A percentile compares a stretch with the other conserved stretches of the same genome.
Conservation (phyloP, 2,797 vertebrate species). For the Periophthalmus magnuspinnatus region DNA sequence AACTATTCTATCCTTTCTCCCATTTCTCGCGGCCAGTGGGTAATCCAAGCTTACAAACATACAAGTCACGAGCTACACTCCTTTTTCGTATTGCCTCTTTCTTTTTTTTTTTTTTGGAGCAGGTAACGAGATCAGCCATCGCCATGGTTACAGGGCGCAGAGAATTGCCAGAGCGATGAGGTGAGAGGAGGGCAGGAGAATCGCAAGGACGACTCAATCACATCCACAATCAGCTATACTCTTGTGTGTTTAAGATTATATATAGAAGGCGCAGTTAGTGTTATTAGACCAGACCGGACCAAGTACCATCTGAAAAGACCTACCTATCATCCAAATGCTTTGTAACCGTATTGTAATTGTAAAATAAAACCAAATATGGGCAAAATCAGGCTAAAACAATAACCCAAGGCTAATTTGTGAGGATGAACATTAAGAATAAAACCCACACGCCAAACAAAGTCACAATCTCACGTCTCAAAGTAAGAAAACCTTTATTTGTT, state of each 20-base stretch:
- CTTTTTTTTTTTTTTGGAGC: constrained; percentile 25
- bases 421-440: neutral
- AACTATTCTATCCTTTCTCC: constrained; percentile 15
- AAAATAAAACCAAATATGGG: neutral
- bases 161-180: constrained; percentile 44
- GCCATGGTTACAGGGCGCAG: constrained; percentile 69
- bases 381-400: neutral
- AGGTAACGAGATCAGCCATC: constrained; percentile 70
- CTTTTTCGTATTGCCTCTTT: constrained; percentile 7
- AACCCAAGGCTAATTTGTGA: neutral
- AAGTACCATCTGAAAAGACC: neutral
- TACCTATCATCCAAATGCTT: neutral
- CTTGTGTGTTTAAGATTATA: constrained; percentile 43
- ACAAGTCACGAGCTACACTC: constrained; percentile 59
- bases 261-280: constrained; percentile 35
- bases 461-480: neutral
- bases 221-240: constrained; percentile 50
- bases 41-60: constrained; percentile 58
- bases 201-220: constrained; percentile 69
- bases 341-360: neutral
- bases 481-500: too few species aligned
- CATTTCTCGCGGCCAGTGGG: constrained; percentile 35
- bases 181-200: constrained; percentile 19
- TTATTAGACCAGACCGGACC: constrained; percentile 30
- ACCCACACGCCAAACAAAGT: neutral